Evolutionary conservation across 1,140 invertebrate genomes (phyloP).

Genomic region (Dinothrombium tinctorium): DNA sequence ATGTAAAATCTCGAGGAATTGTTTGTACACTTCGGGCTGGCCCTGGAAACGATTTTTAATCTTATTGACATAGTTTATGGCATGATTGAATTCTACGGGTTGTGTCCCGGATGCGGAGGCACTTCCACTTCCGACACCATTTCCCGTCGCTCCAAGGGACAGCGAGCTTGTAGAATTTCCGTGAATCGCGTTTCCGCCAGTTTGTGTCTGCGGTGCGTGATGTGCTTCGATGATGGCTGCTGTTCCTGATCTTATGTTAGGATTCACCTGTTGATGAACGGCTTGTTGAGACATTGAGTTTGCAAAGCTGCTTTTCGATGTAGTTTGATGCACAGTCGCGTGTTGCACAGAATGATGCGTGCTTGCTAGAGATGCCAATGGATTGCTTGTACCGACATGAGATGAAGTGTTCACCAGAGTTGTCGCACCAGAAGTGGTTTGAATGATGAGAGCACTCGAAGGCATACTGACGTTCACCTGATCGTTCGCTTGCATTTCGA

Average conservation of each 20-base stretch:
- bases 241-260: no score
- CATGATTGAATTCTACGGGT: conserved; percentile 95
- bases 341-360: background rate
- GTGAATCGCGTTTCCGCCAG: no score
- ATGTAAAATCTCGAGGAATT: conserved; percentile 89
- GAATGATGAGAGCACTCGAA: background rate
- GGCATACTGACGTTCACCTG: conserved; percentile 31
- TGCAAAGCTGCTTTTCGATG: no score
- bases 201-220: no score
- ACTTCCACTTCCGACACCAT: conserved; percentile 3
- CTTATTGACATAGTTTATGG: conserved; percentile 98
- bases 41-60: conserved; percentile 96
- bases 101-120: conserved; percentile 15
- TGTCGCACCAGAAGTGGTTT: background rate
- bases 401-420: no score
- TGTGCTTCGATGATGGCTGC: no score
- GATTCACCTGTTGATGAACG: no score
- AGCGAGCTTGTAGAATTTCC: no score
- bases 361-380: background rate
- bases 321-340: background rate
- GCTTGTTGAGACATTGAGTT: no score
- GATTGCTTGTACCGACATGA: no score
- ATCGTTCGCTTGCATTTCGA: conserved; percentile 79
- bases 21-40: conserved; percentile 92
- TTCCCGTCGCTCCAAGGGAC: background rate